These are phyloP conservation scores for Octodon degus DNA, from an alignment of 2,113 vertebrate species.

Conservation along the genomic window DNA sequence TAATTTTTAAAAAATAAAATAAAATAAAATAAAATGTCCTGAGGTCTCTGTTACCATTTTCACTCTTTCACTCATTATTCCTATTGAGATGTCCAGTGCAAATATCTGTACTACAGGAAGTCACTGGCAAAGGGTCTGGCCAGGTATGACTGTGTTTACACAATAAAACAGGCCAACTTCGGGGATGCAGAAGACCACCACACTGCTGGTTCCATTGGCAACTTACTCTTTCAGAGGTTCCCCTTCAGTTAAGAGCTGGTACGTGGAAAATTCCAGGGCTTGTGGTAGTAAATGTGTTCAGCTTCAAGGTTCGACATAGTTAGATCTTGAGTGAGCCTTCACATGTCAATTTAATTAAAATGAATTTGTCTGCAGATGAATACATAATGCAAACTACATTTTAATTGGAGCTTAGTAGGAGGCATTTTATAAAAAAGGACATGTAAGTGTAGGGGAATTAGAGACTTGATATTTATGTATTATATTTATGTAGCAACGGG, in stretches of 20 bases:
- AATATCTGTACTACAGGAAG: not conserved
- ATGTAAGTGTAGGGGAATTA: not conserved
- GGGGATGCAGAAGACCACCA: conserved; percentile 48
- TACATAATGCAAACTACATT: not conserved
- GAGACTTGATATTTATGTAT: not conserved
- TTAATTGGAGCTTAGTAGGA: not conserved
- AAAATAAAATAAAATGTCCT: too few relatives aligned
- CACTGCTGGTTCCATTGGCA: not conserved
- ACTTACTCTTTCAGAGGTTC: conserved; percentile 6
- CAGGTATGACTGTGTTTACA: not conserved
- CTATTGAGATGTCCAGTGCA: not conserved
- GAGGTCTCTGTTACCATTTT: not conserved
- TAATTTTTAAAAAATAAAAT: too few relatives aligned
- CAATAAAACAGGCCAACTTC: not conserved
- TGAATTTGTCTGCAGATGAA: not conserved
- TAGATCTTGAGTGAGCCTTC: not conserved
- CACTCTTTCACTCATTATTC: not conserved
- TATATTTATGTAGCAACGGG: not conserved
- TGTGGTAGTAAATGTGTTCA: not conserved
- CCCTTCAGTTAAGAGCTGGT: not conserved
- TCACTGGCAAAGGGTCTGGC: not conserved
- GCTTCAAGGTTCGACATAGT: not conserved
- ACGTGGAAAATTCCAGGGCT: not conserved
- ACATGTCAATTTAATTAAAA: not conserved
- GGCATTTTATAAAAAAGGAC: not conserved